Conservation (phyloP, 2,888 invertebrate genomes). For the Octodonta nipae region DNA sequence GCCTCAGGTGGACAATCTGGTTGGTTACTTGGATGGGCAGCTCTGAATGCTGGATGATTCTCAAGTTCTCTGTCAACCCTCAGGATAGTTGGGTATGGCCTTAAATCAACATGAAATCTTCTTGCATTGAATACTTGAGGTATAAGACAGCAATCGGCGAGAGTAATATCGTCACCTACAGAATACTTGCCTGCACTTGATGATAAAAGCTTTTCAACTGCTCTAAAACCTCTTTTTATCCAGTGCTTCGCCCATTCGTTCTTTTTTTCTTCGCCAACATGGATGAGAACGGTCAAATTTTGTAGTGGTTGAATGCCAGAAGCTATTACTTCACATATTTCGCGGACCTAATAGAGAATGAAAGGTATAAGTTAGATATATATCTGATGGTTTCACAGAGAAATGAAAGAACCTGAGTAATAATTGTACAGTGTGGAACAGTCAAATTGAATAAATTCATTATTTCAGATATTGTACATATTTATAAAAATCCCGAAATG, state of each 20-base stretch:
- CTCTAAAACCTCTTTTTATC: constrained; percentile 80
- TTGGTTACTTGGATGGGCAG: constrained; percentile 81
- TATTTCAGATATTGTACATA: too few species aligned
- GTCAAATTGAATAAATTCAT: too few species aligned
- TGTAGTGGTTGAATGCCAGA: constrained; percentile 94
- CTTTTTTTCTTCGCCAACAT: constrained; percentile 78
- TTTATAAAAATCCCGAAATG: too few species aligned
- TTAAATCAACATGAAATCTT: constrained; percentile 84
- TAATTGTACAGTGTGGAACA: too few species aligned
- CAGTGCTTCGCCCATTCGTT: constrained; percentile 88
- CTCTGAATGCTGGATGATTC: constrained; percentile 79
- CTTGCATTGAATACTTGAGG: constrained; percentile 92
- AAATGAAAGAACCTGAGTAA: not conserved
- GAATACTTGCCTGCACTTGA: constrained; percentile 72
- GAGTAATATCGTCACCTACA: constrained; percentile 76
- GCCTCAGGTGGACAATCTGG: constrained; percentile 89
- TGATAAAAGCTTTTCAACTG: constrained; percentile 74
- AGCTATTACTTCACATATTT: constrained; percentile 81
- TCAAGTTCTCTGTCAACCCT: constrained; percentile 76
- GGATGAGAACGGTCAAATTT: constrained; percentile 75
- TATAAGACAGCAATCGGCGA: constrained; percentile 89
- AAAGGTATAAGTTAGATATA: too few species aligned
- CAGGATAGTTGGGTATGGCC: constrained; percentile 77
- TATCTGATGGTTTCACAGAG: not conserved
- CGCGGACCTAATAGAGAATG: constrained; percentile 43